Evolutionary conservation across 2,113 vertebrate species (phyloP).

Genomic region (Micronycteris hirsuta): DNA sequence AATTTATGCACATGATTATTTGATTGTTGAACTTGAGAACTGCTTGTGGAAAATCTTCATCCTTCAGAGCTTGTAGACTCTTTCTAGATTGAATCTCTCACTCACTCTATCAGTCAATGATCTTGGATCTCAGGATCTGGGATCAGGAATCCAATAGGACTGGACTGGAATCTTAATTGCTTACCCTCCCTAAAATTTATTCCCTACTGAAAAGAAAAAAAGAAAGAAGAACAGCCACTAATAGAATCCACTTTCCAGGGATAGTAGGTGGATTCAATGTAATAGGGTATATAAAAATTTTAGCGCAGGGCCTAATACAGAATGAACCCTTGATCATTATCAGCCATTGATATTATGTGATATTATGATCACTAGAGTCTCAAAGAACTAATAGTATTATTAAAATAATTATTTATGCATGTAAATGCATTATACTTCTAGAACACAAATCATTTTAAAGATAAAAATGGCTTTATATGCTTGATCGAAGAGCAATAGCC

Average conservation of each 20-base stretch:
- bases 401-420: not conserved
- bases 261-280: not conserved
- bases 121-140: not conserved
- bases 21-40: not conserved
- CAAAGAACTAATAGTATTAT: not conserved
- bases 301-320: not conserved
- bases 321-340: not conserved
- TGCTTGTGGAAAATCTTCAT: not conserved
- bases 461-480: not conserved
- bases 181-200: not conserved
- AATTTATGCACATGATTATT: not conserved
- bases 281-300: not conserved
- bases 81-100: fast-evolving
- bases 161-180: not conserved
- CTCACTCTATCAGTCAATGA: not conserved
- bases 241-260: not conserved
- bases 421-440: not conserved
- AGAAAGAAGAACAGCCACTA: not conserved
- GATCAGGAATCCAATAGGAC: not conserved
- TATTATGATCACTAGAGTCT: not conserved
- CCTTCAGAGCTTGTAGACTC: not conserved
- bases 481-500: not conserved
- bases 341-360: not conserved
- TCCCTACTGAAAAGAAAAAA: not conserved
- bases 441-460: not conserved